Evolutionary conservation across 2,113 vertebrate species (phyloP), one percentile per base, ranked within the genome.

Genomic region (Gymnobelideus leadbeateri): DNA sequence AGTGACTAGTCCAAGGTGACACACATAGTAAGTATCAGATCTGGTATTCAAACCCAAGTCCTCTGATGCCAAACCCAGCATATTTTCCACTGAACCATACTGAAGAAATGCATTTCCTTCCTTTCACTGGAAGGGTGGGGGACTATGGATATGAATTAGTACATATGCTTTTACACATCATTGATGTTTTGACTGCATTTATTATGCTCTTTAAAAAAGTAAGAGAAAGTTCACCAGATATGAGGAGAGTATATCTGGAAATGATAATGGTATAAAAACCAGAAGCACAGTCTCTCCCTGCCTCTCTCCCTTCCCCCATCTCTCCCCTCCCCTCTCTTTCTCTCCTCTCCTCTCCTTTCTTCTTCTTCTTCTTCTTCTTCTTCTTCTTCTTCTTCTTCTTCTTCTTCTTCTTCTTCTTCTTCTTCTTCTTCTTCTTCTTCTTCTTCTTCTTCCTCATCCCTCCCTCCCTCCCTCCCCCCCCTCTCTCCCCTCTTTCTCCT

Each of bases 361-460:
- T 49, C 47, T 49, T 49, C 47, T 49, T 49, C 47, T 49, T 49
- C 47, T 49, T 49, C 47, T 49, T 49, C 47, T 49, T 49, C 47
- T 49, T 49, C 47, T 28, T 28, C 55, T 57, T 23, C 8, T 10
- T 5, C 10, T 49, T 2, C 3, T n/a, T 46, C 25, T 26, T 0
- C 7, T 7, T 26, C 55, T 28, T 23, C 3, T 14, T 3, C 12
- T 4, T 25, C 24, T 55, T 23, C 8, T 10, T 5, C 10, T 49
- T 2, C 3, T n/a, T 46, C 25, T 26, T 0, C 7, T 7, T 26
- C 55, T 28, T 23, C 3, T 14, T 3, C 12, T 4, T 25, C 6
- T 55, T 28, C 1, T 89, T 0, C 24, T 2, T 21, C 43, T 46
- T 3, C 43, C 24, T 0, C 28, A 8, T 68, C 12, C 4, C 28